Conservation (phyloP, 1,140 invertebrate species). For the Pygmarrhopalites habei region DNA sequence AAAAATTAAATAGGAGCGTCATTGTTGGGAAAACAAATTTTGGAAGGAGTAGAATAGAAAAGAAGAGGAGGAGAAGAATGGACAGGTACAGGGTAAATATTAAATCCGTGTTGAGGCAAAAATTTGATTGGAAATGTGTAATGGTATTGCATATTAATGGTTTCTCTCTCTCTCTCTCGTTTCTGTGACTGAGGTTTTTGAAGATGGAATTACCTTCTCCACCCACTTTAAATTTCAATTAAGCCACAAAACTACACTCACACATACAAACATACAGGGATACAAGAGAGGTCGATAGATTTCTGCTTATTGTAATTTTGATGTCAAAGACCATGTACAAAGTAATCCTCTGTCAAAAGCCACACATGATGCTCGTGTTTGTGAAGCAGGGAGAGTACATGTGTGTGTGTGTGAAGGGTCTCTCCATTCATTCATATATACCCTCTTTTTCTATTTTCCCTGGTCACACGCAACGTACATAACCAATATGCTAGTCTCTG, state of each 20-base stretch:
- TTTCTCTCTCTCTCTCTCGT: background rate
- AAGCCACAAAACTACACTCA: background rate
- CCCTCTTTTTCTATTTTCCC: too few relatives aligned
- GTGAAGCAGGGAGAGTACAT: background rate
- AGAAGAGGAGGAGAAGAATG: too few relatives aligned
- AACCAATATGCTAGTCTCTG: too few relatives aligned
- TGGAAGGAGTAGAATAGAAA: too few relatives aligned
- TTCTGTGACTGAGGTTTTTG: background rate
- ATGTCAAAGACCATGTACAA: slow-evolving; percentile 8
- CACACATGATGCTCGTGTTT: background rate
- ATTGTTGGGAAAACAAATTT: too few relatives aligned
- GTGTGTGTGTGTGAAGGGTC: background rate
- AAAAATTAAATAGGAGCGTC: too few relatives aligned
- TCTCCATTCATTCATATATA: background rate
- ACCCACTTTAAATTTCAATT: background rate
- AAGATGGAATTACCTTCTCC: too few relatives aligned
- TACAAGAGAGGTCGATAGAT: background rate
- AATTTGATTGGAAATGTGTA: too few relatives aligned
- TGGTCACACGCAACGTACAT: too few relatives aligned
- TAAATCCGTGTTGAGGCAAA: too few relatives aligned
- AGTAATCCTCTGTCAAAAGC: slow-evolving; percentile 15
- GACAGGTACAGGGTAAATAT: too few relatives aligned
- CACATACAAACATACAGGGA: too few relatives aligned
- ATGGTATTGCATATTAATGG: background rate
- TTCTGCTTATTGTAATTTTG: slow-evolving; percentile 12